Evolutionary conservation across 1,140 invertebrate genomes (phyloP), one percentile per base, ranked within the genome.

Genomic region (Brachionus asplanchnoidis): DNA sequence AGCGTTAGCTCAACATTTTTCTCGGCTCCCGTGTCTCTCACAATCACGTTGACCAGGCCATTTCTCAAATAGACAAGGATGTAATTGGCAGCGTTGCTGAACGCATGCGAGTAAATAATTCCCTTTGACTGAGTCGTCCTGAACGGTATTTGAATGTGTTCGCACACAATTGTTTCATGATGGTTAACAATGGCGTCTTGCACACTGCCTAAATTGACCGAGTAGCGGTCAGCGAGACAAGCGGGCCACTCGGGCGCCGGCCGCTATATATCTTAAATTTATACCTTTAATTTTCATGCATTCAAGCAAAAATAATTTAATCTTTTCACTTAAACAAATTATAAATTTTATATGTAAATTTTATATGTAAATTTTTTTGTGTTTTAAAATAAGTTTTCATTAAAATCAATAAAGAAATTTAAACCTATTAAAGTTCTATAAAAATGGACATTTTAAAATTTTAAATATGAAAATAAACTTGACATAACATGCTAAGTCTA

Each of bases 21-120:
- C n/a, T 82, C 79, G 14, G 56, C 79, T 14, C 53, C 42, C 3
- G 17, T 82, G n/a, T 82, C 79, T 26, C 17, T 60, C 3, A 82
- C 65, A 23, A 60, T 82, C 17, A 82, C 40, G 28, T 82, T 60
- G 0, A 82, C 79, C 9, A 14, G 44, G 14, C 79, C 79, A 26
- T 44, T 53, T 23, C 53, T 44, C 53, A 82, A 82, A 82, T 65
- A 82, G 11, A 68, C 79, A 4, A 82, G 23, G 7, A 82, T 44
- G 32, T 82, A 82, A 23, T 42, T 65, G 4, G 50, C 3, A 3
- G 50, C 65, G 12, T 82, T 53, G 6, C 5, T 56, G 50, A 36
- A 65, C 23, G 79, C 32, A 46, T 82, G 79, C 53, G 79, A 82
- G 60, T 82, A 82, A 5, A 82, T 82, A 0, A 82, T 82, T 4